Evolutionary conservation across 2,888 invertebrate species (phyloP).

Genomic region (Tiliacea citrago): DNA sequence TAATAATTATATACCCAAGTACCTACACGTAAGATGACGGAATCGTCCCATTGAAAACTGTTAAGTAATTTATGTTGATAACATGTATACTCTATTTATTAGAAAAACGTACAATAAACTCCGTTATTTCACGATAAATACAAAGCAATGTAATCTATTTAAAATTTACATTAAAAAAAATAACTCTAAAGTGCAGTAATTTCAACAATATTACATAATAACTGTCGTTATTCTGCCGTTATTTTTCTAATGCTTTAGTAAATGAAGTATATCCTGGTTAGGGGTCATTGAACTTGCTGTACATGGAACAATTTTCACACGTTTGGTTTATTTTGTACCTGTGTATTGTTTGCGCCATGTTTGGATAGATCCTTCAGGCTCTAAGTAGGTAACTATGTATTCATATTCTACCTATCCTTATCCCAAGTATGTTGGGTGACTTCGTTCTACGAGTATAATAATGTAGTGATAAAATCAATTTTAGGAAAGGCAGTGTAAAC

Average conservation of each 20-base stretch:
- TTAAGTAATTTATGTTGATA: slow-evolving; percentile 30
- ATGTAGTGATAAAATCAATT: not conserved
- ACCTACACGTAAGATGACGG: slow-evolving; percentile 41
- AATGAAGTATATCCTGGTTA: slow-evolving; percentile 18
- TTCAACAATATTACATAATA: too few species aligned
- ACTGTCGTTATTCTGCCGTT: too few species aligned
- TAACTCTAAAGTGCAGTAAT: too few species aligned
- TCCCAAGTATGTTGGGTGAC: not conserved
- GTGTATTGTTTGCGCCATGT: not conserved
- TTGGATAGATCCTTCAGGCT: not conserved
- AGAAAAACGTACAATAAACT: too few species aligned
- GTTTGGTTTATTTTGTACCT: not conserved
- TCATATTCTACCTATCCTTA: not conserved
- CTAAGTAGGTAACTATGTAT: not conserved
- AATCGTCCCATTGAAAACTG: slow-evolving; percentile 34
- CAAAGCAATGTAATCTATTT: too few species aligned
- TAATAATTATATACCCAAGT: not conserved
- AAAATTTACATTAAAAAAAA: too few species aligned
- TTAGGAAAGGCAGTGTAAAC: slow-evolving; percentile 1
- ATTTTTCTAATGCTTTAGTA: too few species aligned
- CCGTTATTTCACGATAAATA: too few species aligned
- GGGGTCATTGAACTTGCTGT: slow-evolving; percentile 10
- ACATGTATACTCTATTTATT: not conserved
- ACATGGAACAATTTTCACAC: not conserved
- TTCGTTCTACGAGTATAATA: too few species aligned